A percentile compares a stretch with the other conserved stretches of the same genome.
Conservation (phyloP, 2,797 vertebrate genomes). For the Etheostoma nigrum region DNA sequence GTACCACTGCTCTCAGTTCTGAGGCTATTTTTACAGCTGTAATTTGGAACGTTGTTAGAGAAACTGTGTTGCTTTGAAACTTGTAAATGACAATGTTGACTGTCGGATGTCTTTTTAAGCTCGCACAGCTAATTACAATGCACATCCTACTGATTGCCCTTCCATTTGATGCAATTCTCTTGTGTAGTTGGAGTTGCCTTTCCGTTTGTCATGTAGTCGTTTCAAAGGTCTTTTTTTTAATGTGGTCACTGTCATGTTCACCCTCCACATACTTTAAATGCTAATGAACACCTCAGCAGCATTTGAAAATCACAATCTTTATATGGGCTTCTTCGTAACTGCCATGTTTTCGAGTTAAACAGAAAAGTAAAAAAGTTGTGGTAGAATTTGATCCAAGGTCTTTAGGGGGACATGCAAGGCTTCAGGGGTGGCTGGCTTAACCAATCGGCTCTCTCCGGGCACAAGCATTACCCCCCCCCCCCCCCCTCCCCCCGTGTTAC, state of each 20-base stretch:
- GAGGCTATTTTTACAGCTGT: slow-evolving; percentile 9
- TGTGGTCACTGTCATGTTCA: slow-evolving; percentile 5
- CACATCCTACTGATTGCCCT: slow-evolving; percentile 12
- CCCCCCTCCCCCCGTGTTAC: neutral
- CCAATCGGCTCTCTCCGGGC: slow-evolving; percentile 51
- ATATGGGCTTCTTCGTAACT: neutral
- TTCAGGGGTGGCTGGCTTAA: slow-evolving; percentile 47
- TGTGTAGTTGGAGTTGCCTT: slow-evolving; percentile 5
- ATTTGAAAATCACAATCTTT: slow-evolving; percentile 11
- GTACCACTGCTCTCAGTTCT: slow-evolving; percentile 1
- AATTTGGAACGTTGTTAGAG: neutral
- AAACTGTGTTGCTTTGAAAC: slow-evolving; percentile 17
- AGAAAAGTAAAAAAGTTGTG: slow-evolving; percentile 15
- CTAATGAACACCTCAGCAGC: slow-evolving; percentile 18
- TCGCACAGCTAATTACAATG: slow-evolving; percentile 4
- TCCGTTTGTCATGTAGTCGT: slow-evolving; percentile 6
- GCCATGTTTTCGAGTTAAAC: neutral
- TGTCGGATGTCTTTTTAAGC: slow-evolving; percentile 35
- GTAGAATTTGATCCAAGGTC: slow-evolving; percentile 56
- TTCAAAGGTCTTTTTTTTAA: slow-evolving; percentile 9
- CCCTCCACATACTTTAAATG: slow-evolving; percentile 23
- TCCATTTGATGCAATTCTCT: neutral
- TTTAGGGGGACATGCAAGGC: neutral
- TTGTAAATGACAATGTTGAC: neutral
- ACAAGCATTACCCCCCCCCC: slow-evolving; percentile 24